phyloP scores from a whole-genome alignment of 2,888 invertebrate species.

The Acleris laterana region DNA sequence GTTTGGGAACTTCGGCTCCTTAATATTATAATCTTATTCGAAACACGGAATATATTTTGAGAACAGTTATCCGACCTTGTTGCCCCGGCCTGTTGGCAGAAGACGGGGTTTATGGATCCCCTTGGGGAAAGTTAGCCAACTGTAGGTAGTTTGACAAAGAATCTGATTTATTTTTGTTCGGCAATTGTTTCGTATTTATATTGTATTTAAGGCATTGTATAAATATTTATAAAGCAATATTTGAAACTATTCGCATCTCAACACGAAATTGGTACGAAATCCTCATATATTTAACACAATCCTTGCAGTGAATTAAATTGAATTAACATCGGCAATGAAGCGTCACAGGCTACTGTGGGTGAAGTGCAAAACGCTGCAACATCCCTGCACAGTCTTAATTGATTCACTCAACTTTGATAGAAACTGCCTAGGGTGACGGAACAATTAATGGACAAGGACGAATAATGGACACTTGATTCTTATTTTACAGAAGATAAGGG shows the following conservation, averaged over 20 bases:
- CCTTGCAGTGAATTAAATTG: no score
- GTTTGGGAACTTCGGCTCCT: slow-evolving; percentile 54
- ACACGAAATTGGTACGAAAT: no score
- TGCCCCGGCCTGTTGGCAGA: slow-evolving; percentile 38
- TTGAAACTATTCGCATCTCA: no score
- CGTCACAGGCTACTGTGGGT: not conserved
- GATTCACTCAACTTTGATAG: not conserved
- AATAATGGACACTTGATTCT: no score
- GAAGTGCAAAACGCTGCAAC: not conserved
- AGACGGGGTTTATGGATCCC: slow-evolving; percentile 15
- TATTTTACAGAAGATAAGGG: no score
- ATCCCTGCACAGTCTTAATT: not conserved
- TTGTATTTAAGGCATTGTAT: no score
- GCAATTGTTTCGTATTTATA: no score
- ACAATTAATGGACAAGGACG: no score
- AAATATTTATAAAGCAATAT: no score
- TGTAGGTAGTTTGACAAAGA: slow-evolving; percentile 8
- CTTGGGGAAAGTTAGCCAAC: slow-evolving; percentile 18
- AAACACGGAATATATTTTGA: slow-evolving; percentile 79
- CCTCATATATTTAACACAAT: no score
- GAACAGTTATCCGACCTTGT: slow-evolving; percentile 55
- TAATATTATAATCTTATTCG: slow-evolving; percentile 83
- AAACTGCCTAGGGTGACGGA: no score
- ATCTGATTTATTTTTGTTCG: not conserved
- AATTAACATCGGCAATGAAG: not conserved